Percentiles rank a stretch among this genome's conserved stretches.
phyloP scores from a whole-genome alignment of 2,797 vertebrate genomes.

The Leptodactylus fallax region DNA sequence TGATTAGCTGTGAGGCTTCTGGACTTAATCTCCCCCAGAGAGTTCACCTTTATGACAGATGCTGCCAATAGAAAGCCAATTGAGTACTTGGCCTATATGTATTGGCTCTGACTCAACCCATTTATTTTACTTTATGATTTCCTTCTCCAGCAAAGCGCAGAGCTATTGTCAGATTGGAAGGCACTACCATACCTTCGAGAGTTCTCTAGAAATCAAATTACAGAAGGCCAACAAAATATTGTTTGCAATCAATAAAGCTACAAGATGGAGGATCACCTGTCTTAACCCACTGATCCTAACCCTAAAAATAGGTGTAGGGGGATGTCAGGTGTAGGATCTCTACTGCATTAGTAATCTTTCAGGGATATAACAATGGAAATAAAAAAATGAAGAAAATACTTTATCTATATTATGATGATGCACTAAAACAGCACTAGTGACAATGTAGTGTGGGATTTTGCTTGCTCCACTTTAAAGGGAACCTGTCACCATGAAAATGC shows the following conservation, averaged over 20 bases:
- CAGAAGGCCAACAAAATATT: constrained; percentile 25
- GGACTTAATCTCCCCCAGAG: constrained; percentile 49
- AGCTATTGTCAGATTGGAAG: constrained; percentile 2
- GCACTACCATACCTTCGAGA: not conserved
- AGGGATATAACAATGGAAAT: not conserved
- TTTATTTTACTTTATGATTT: constrained; percentile 58
- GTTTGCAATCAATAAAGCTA: constrained; percentile 42
- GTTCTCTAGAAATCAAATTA: constrained; percentile 43
- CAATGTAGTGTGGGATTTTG: not conserved
- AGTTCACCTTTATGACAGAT: constrained; percentile 40
- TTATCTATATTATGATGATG: not conserved
- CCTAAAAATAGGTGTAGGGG: not conserved
- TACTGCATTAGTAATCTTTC: not conserved
- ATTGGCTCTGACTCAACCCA: constrained; percentile 54
- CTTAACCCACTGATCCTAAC: constrained; percentile 14
- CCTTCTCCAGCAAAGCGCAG: constrained; percentile 20
- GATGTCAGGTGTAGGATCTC: not conserved
- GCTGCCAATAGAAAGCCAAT: constrained; percentile 49
- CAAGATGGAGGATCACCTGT: constrained; percentile 29
- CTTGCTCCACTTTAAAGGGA: not conserved
- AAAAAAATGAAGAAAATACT: not conserved
- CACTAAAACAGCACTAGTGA: too few species aligned
- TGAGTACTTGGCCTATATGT: constrained; percentile 48
- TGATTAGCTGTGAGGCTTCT: constrained; percentile 52
- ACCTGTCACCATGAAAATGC: too few species aligned